Conservation (phyloP, 2,113 vertebrate species). For the Cephalopholis sonnerati region DNA sequence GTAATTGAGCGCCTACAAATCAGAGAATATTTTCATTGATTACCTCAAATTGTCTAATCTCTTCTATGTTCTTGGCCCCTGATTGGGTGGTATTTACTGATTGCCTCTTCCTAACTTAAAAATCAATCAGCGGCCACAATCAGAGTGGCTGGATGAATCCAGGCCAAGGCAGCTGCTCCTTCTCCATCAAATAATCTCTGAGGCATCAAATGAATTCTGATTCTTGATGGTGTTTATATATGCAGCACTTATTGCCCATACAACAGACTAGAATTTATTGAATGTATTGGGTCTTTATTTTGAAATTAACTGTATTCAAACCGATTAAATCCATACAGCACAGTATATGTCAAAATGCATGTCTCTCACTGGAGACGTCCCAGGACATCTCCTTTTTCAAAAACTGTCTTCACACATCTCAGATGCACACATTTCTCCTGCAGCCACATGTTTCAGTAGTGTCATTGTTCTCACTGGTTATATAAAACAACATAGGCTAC, state of each 20-base stretch:
- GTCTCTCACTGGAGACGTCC: background rate
- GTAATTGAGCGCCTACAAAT: conserved; percentile 95
- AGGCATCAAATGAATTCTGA: conserved; percentile 82
- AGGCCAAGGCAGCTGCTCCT: conserved; percentile 88
- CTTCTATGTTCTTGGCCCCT: conserved; percentile 95
- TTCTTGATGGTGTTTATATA: conserved; percentile 75
- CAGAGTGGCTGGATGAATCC: conserved; percentile 91
- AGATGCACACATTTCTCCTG: background rate
- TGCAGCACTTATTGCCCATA: conserved; percentile 62
- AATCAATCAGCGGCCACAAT: conserved; percentile 98
- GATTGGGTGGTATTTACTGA: conserved; percentile 99
- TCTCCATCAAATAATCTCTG: conserved; percentile 90
- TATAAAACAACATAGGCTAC: background rate
- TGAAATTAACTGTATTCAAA: conserved; percentile 47
- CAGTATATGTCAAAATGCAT: conserved; percentile 9
- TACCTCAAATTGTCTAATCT: conserved; percentile 99
- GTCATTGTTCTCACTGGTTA: background rate
- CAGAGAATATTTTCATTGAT: conserved; percentile 99
- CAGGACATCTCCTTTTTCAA: background rate
- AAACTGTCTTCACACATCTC: background rate
- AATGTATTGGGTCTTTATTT: conserved; percentile 34
- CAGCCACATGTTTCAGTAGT: background rate
- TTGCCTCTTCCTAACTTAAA: conserved; percentile 98
- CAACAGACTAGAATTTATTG: conserved; percentile 26
- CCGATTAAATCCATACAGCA: conserved; percentile 12